Conservation (phyloP, 2,888 invertebrate species). For the Eupithecia centaureata region DNA sequence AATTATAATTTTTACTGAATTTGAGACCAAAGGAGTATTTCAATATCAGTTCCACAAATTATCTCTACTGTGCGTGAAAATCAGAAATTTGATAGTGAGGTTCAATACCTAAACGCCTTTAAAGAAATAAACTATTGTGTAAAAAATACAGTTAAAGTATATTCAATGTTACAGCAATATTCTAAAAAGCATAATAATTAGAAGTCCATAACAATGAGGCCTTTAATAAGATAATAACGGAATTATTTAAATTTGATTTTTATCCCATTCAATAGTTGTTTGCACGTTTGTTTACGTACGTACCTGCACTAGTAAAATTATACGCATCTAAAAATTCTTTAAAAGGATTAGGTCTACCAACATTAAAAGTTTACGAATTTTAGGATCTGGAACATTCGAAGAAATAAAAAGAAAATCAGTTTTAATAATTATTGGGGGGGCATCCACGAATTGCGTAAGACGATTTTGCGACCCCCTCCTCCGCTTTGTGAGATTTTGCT, state of each 20-base stretch:
- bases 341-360: not conserved
- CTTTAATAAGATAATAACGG: constrained; percentile 10
- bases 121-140: constrained; percentile 21
- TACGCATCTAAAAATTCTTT: not conserved
- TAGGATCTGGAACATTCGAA: not conserved
- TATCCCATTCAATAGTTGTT: not conserved
- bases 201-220: constrained; percentile 10
- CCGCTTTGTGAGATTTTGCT: too few species aligned
- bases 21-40: constrained; percentile 26
- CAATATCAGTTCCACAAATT: constrained; percentile 45
- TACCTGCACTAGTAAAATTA: not conserved
- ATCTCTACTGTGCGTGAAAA: constrained; percentile 50
- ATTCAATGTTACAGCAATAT: constrained; percentile 13
- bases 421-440: too few species aligned
- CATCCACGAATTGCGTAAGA: too few species aligned
- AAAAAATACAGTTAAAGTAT: constrained; percentile 60
- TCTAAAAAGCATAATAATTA: constrained; percentile 54
- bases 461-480: too few species aligned
- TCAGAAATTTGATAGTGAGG: constrained; percentile 36
- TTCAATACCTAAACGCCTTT: constrained; percentile 31
- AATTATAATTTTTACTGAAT: not conserved
- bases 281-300: not conserved
- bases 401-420: constrained; percentile 37
- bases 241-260: not conserved
- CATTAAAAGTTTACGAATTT: not conserved